phyloP scores from a whole-genome alignment of 2,797 vertebrate genomes.

The Onychomys leucogaster region DNA sequence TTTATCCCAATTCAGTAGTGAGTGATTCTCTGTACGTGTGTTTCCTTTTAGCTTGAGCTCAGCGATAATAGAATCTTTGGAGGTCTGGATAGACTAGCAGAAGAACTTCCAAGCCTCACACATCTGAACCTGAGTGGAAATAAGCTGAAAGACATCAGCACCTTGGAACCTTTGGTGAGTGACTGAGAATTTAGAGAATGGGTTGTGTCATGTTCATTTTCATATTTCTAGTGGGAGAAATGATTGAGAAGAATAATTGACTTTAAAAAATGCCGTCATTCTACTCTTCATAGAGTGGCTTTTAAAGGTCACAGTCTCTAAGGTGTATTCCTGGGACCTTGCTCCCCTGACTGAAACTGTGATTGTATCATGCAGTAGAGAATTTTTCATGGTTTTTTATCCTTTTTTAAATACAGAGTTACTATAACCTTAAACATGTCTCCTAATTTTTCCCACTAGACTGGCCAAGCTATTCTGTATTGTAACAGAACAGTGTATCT shows the following conservation, averaged over 20 bases:
- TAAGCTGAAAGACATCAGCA: constrained; percentile 97
- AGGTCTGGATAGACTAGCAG: constrained; percentile 95
- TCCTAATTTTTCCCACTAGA: background rate
- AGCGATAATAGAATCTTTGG: constrained; percentile 97
- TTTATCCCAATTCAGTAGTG: constrained; percentile 5
- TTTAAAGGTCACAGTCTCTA: constrained; percentile 40
- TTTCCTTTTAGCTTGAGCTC: constrained; percentile 93
- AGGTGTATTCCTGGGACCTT: constrained; percentile 17
- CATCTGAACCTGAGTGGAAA: constrained; percentile 97
- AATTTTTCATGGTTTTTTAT: background rate
- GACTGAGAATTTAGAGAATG: constrained; percentile 34
- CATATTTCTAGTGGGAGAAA: constrained; percentile 72
- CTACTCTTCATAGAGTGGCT: background rate
- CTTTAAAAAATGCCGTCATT: constrained; percentile 32
- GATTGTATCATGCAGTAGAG: background rate
- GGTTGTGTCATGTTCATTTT: constrained; percentile 82
- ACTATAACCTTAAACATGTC: constrained; percentile 21
- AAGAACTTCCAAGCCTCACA: constrained; percentile 96
- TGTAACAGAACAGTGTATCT: background rate
- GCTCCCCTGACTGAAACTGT: constrained; percentile 8
- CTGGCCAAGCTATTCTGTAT: background rate
- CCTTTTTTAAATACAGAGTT: background rate
- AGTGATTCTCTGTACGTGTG: background rate
- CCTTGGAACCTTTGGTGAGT: constrained; percentile 96
- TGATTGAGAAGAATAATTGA: constrained; percentile 39